Evolutionary conservation across 2,113 vertebrate species (phyloP), one percentile per base, ranked within the genome.

Genomic region (Aix galericulata): DNA sequence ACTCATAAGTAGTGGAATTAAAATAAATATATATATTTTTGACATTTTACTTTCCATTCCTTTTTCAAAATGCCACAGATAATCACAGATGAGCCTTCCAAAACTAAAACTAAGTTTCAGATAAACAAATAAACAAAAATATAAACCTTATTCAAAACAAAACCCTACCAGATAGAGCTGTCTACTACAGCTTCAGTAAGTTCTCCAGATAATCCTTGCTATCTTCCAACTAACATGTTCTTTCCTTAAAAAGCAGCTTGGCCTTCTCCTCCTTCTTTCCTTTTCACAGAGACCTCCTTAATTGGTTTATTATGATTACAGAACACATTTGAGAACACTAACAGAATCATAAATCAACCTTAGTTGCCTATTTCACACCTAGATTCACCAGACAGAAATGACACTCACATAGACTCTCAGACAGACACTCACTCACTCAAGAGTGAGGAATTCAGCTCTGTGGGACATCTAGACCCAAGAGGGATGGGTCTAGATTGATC

Each of bases 301-400:
- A 36, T 76, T 15, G 7, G 15, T 59, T 82, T 53, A 62, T 89
- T 84, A 29, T 55, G 34, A 27, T 40, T 89, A 76, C 48, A 76
- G 78, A 94, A 60, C 68, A 75, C 64, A 91, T 88, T 55, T 83
- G 50, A 55, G 63, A 6, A 10, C 53, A 11, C 48, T 76, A 44
- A 38, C 42, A 53, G 77, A 85, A 73, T 58, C 58, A 69, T 48
- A 79, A 31, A 91, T 56, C 17, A 8, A 17, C 17, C 62, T 71
- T 22, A 38, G 23, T 6, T 86, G 52, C 50, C 4, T 89, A 52
- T 82, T 82, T 94, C 60, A 62, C 69, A 92, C 81, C 87, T 76
- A 50, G 40, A 69, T 67, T 36, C 31, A 91, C 29, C 44, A 82
- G 48, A 69, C 7, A 48, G 64, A 53, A 91, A 53, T 31, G 62